Percentiles rank a stretch among this genome's conserved stretches.
These are phyloP conservation scores for Drosophila mettleri DNA, from an alignment of 2,888 invertebrate species.

Conservation along the genomic window DNA sequence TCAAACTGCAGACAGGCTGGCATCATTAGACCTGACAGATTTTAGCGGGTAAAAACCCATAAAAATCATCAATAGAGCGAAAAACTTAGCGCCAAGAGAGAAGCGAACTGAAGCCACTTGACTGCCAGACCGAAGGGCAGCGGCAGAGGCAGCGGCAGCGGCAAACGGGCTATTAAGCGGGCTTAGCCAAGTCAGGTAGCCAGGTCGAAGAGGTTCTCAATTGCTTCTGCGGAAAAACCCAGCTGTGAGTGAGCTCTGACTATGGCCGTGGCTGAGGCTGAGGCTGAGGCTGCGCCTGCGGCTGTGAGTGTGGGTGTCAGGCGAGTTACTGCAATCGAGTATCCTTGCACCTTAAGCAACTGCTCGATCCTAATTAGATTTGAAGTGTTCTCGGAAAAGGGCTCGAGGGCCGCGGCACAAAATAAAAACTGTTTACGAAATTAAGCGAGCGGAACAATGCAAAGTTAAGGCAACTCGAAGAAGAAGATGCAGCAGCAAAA, in stretches of 20 bases:
- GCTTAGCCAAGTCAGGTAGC: constrained; percentile 22
- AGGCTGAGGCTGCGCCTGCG: not conserved
- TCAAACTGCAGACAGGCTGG: constrained; percentile 55
- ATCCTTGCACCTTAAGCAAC: constrained; percentile 30
- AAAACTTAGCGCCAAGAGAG: constrained; percentile 14
- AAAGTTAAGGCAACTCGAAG: not conserved
- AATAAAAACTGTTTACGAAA: constrained; percentile 8
- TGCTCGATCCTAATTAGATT: constrained; percentile 52
- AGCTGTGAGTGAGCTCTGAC: constrained; percentile 27
- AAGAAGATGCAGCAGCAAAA: not conserved
- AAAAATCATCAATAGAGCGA: constrained; percentile 72
- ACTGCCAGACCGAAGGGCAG: constrained; percentile 16
- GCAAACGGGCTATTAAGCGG: constrained; percentile 9
- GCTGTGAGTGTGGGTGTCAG: not conserved
- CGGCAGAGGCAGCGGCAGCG: constrained; percentile 3
- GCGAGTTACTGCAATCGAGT: constrained; percentile 17
- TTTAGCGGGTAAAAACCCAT: constrained; percentile 76
- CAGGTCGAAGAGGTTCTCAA: constrained; percentile 33
- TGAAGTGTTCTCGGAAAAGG: constrained; percentile 49
- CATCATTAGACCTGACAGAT: constrained; percentile 65
- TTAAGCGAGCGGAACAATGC: not conserved
- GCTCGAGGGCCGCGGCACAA: constrained; percentile 1
- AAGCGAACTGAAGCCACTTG: constrained; percentile 31
- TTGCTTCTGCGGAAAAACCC: constrained; percentile 51
- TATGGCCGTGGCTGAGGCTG: not conserved